A percentile compares a stretch with the other conserved stretches of the same genome.
phyloP scores from a whole-genome alignment of 2,888 invertebrate genomes.

The Octodonta nipae region DNA sequence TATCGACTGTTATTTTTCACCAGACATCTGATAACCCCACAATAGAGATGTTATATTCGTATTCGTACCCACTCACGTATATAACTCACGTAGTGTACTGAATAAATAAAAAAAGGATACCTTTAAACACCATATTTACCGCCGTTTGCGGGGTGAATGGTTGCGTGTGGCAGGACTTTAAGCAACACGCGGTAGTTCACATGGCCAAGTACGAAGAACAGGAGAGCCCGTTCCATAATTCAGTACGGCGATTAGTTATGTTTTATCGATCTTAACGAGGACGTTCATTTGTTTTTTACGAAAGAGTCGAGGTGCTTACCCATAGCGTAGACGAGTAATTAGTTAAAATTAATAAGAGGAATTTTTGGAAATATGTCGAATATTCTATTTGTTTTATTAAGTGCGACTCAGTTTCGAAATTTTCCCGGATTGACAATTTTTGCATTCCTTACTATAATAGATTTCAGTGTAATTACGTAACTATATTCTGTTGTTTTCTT shows the following conservation, averaged over 20 bases:
- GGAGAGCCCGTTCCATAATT: conserved; percentile 24
- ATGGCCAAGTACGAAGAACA: conserved; percentile 19
- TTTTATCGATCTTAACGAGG: conserved; percentile 16
- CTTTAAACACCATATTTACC: conserved; percentile 8
- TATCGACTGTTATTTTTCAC: too few relatives aligned
- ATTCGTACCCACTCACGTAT: background rate
- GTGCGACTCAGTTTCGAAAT: too few relatives aligned
- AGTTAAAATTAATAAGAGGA: too few relatives aligned
- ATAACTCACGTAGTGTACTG: conserved; percentile 1
- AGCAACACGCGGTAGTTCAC: conserved; percentile 24
- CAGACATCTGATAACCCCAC: too few relatives aligned
- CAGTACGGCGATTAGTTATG: conserved; percentile 23
- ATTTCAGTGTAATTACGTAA: too few relatives aligned
- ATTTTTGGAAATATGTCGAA: too few relatives aligned
- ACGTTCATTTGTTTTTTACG: conserved; percentile 1
- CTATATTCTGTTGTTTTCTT: too few relatives aligned
- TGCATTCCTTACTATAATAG: too few relatives aligned
- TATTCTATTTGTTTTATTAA: too few relatives aligned
- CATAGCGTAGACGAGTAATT: too few relatives aligned
- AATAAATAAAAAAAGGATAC: conserved; percentile 7
- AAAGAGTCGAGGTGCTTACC: background rate
- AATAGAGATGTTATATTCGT: too few relatives aligned
- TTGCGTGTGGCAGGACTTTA: conserved; percentile 19
- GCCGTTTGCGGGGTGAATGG: background rate
- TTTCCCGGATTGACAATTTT: too few relatives aligned